Percentiles rank a stretch among this genome's conserved stretches.
phyloP scores from a whole-genome alignment of 2,888 invertebrate species.

The Folsomia manolachei region DNA sequence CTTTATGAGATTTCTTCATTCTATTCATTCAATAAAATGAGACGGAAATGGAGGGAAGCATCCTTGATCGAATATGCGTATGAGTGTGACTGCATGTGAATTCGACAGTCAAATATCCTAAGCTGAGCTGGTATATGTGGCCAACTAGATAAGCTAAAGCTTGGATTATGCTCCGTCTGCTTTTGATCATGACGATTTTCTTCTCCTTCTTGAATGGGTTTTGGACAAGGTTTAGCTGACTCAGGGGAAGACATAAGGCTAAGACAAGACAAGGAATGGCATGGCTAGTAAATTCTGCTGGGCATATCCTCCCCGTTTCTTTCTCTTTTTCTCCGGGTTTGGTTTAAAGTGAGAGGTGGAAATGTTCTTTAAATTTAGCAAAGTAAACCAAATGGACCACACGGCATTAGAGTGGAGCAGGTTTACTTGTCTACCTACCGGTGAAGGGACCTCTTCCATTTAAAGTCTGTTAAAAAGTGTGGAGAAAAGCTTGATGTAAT shows the following conservation, averaged over 20 bases:
- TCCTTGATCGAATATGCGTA: not conserved
- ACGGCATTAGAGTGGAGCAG: too few species aligned
- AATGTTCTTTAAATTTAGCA: not conserved
- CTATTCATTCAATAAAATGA: too few species aligned
- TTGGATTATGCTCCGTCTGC: not conserved
- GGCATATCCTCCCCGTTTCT: too few species aligned
- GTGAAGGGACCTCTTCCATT: too few species aligned
- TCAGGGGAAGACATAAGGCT: not conserved
- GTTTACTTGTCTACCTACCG: too few species aligned
- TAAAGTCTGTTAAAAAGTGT: conserved; percentile 2
- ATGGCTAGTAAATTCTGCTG: too few species aligned
- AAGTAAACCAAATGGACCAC: not conserved
- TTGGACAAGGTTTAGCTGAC: not conserved
- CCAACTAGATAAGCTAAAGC: too few species aligned
- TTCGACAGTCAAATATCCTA: too few species aligned
- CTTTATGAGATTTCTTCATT: not conserved
- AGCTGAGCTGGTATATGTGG: too few species aligned
- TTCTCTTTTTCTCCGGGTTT: not conserved
- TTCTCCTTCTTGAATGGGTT: not conserved
- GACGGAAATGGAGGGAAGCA: not conserved
- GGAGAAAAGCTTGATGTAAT: not conserved
- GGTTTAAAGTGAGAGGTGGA: not conserved
- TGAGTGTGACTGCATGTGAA: not conserved
- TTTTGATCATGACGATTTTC: not conserved
- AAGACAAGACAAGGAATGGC: too few species aligned